These are phyloP conservation scores for Odontothrips loti DNA, from an alignment of 2,888 invertebrate genomes.

Conservation along the genomic window DNA sequence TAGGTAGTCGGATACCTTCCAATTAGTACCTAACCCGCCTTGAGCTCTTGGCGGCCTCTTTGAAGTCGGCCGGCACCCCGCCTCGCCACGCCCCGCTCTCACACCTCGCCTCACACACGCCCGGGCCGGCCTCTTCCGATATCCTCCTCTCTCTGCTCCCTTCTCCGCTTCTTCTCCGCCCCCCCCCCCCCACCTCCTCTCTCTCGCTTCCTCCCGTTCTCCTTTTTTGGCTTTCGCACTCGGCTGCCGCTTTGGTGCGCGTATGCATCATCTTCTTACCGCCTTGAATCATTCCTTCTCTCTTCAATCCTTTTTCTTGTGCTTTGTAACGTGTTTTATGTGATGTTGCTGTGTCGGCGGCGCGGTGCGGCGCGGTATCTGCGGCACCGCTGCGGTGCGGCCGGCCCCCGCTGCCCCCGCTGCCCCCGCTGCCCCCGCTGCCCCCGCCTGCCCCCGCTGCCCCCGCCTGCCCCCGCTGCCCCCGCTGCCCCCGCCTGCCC, in stretches of 20 bases:
- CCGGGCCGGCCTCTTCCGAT: not conserved
- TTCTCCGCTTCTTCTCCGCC: not conserved
- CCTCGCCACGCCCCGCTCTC: constrained; percentile 20
- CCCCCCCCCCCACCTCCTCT: not conserved
- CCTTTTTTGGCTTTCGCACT: not conserved
- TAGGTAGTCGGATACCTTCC: constrained; percentile 24
- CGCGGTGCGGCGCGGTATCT: not conserved
- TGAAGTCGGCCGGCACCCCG: constrained; percentile 15
- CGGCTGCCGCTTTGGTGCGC: not conserved
- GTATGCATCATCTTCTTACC: constrained; percentile 26
- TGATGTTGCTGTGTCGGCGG: constrained; percentile 21
- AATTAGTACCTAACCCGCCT: constrained; percentile 26
- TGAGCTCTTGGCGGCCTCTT: constrained; percentile 18
- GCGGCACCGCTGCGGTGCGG: not conserved
- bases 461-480: not conserved
- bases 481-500: no score
- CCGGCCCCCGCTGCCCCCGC: not conserved
- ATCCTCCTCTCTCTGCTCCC: not conserved
- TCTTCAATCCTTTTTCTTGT: constrained; percentile 19
- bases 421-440: not conserved
- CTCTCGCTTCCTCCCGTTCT: not conserved
- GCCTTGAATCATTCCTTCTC: constrained; percentile 14
- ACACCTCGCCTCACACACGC: constrained; percentile 6
- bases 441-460: not conserved
- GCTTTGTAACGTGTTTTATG: constrained; percentile 25